Conservation (phyloP, 2,888 invertebrate genomes). For the Galerucella pusilla region DNA sequence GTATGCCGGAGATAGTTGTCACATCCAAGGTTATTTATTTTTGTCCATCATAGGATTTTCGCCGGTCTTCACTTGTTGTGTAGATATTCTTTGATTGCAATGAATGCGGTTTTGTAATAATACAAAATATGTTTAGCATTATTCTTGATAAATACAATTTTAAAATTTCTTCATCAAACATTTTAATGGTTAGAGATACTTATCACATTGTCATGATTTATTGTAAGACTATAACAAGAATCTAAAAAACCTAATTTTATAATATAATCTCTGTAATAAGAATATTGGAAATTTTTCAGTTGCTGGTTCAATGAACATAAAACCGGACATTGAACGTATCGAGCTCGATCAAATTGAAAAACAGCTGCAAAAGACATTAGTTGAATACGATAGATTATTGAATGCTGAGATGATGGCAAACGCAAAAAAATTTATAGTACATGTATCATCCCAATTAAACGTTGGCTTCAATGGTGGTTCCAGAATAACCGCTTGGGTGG, state of each 20-base stretch:
- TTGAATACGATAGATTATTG: slow-evolving; percentile 52
- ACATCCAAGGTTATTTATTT: too few relatives aligned
- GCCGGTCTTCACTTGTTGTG: too few relatives aligned
- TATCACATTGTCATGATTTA: background rate
- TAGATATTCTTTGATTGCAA: too few relatives aligned
- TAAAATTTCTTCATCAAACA: too few relatives aligned
- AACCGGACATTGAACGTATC: slow-evolving; percentile 20
- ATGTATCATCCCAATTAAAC: slow-evolving; percentile 71
- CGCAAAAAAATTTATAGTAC: slow-evolving; percentile 70
- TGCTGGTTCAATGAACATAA: slow-evolving; percentile 8
- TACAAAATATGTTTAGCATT: too few relatives aligned
- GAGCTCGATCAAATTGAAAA: slow-evolving; percentile 48
- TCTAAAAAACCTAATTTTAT: background rate
- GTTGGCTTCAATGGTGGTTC: slow-evolving; percentile 70
- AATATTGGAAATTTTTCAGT: slow-evolving; percentile 17
- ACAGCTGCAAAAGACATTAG: slow-evolving; percentile 51
- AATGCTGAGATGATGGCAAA: slow-evolving; percentile 56
- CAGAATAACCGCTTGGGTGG: slow-evolving; percentile 71
- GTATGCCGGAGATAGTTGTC: too few relatives aligned
- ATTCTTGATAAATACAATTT: too few relatives aligned
- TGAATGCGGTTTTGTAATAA: too few relatives aligned
- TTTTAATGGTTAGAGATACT: too few relatives aligned
- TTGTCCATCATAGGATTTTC: too few relatives aligned
- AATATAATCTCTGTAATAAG: too few relatives aligned
- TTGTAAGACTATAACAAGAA: background rate